Evolutionary conservation across 2,888 invertebrate species (phyloP).

Genomic region (Lottia scabra): DNA sequence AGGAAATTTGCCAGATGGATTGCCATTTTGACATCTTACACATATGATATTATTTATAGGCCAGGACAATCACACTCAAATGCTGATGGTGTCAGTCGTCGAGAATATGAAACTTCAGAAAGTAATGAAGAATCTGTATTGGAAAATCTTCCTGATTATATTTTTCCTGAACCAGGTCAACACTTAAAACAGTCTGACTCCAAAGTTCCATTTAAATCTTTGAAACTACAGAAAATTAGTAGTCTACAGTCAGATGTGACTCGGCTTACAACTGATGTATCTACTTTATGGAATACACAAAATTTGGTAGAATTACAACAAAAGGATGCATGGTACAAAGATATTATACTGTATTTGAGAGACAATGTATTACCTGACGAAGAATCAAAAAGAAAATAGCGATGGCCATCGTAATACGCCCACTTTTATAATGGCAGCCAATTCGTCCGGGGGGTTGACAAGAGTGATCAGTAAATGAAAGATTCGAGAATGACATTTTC

Average conservation of each 20-base stretch:
- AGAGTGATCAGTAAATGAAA: too few relatives aligned
- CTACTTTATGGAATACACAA: not conserved
- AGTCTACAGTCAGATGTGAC: not conserved
- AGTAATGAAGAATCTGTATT: not conserved
- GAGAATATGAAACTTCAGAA: not conserved
- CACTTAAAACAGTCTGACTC: not conserved
- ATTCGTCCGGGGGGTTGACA: too few relatives aligned
- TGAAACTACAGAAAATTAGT: not conserved
- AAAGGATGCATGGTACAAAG: constrained; percentile 3
- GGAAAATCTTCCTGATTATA: not conserved
- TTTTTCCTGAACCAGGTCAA: constrained; percentile 14
- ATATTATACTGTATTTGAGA: not conserved
- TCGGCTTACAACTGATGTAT: not conserved
- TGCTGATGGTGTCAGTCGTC: constrained; percentile 11
- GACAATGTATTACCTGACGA: too few relatives aligned
- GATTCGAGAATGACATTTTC: too few relatives aligned
- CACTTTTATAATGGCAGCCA: too few relatives aligned
- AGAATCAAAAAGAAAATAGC: not conserved
- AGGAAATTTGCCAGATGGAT: too few relatives aligned
- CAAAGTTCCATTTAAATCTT: not conserved
- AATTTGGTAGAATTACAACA: not conserved
- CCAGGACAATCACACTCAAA: not conserved
- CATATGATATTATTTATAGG: not conserved
- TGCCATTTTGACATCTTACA: constrained; percentile 7
- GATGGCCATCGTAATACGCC: too few relatives aligned